Conservation (phyloP, 2,113 vertebrate species). For the Ophiodon elongatus region DNA sequence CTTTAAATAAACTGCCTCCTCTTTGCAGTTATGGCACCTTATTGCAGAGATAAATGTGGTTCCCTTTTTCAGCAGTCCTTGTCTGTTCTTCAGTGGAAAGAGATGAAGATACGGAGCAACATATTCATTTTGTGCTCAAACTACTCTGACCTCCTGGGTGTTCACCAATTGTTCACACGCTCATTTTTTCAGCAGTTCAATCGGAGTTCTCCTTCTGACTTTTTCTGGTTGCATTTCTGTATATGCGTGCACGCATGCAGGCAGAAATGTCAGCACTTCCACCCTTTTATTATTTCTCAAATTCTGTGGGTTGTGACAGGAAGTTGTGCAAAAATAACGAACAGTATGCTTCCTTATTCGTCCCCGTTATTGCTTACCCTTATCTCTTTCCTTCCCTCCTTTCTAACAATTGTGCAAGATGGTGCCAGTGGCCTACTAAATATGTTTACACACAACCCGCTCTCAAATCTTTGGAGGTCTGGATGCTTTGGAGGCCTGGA, state of each 20-base stretch:
- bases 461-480: not conserved
- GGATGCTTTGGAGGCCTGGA: conserved; percentile 9
- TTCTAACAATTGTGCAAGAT: conserved; percentile 69
- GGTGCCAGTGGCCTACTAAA: conserved; percentile 54
- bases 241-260: not conserved
- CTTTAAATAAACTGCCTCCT: not conserved
- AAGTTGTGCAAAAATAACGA: conserved; percentile 75
- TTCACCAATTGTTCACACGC: not conserved
- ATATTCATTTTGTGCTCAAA: not conserved
- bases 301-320: conserved; percentile 63
- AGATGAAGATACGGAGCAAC: not conserved
- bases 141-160: not conserved
- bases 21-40: not conserved
- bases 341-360: conserved; percentile 71
- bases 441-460: conserved; percentile 29
- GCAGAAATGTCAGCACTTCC: conserved; percentile 22
- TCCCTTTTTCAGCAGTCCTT: not conserved
- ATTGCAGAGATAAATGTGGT: not conserved
- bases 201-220: conserved; percentile 21
- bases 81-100: not conserved
- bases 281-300: conserved; percentile 65
- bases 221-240: not conserved
- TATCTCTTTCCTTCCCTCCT: conserved; percentile 58
- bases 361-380: conserved; percentile 53
- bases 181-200: conserved; percentile 23